Conservation (phyloP, 1,140 invertebrate species). For the Listronotus oregonensis region DNA sequence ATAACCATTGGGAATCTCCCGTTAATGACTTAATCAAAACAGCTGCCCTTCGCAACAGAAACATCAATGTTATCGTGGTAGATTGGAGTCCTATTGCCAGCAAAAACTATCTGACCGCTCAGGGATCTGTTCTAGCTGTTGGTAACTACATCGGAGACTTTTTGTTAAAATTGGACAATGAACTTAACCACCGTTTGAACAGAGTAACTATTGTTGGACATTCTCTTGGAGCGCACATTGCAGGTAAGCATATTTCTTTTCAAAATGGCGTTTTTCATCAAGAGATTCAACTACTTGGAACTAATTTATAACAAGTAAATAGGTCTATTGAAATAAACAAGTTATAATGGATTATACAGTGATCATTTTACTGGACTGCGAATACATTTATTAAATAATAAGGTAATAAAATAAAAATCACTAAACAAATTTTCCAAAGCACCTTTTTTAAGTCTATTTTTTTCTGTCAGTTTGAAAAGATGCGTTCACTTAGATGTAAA, state of each 20-base stretch:
- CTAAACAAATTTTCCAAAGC: too few relatives aligned
- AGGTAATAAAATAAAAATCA: too few relatives aligned
- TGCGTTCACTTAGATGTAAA: too few relatives aligned
- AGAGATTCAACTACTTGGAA: too few relatives aligned
- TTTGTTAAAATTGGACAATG: constrained; percentile 57
- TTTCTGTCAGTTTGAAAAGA: too few relatives aligned
- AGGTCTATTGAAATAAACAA: too few relatives aligned
- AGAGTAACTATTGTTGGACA: constrained; percentile 68
- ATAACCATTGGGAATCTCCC: constrained; percentile 40
- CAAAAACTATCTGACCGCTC: constrained; percentile 57
- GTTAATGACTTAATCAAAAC: constrained; percentile 52
- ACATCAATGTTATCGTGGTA: constrained; percentile 64
- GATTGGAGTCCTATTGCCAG: constrained; percentile 60
- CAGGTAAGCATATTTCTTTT: constrained; percentile 54
- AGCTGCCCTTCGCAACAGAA: constrained; percentile 50
- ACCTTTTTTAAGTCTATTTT: too few relatives aligned
- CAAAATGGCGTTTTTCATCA: too few relatives aligned
- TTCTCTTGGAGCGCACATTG: constrained; percentile 71
- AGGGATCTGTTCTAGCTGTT: constrained; percentile 58
- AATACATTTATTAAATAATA: too few relatives aligned
- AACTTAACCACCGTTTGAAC: constrained; percentile 57
- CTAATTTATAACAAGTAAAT: too few relatives aligned
- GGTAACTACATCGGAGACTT: constrained; percentile 61
- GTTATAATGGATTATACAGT: too few relatives aligned
- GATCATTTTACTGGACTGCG: too few relatives aligned